Conservation (phyloP, 2,797 vertebrate genomes). For the Notolepis coatsorum region DNA sequence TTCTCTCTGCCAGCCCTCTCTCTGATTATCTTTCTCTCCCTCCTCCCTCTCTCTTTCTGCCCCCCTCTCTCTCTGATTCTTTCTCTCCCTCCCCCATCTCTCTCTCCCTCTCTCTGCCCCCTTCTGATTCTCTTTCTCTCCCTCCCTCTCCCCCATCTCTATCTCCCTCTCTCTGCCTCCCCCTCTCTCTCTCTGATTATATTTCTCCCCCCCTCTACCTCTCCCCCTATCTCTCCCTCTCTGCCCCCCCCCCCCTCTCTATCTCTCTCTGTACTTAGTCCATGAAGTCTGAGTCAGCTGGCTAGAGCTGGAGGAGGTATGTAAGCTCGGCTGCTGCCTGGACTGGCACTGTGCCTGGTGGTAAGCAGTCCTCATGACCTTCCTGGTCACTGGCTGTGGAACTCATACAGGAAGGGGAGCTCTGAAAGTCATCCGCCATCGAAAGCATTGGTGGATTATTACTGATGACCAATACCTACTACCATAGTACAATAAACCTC, state of each 20-base stretch:
- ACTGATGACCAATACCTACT: constrained; percentile 26
- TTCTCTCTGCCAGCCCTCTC: too few species aligned
- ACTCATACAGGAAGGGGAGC: constrained; percentile 55
- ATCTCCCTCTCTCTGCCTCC: constrained; percentile 6
- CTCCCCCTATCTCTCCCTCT: too few species aligned
- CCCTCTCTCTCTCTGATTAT: too few species aligned
- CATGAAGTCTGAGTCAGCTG: too few species aligned
- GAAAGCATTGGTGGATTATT: constrained; percentile 7
- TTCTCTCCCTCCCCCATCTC: too few species aligned
- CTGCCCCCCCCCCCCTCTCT: too few species aligned
- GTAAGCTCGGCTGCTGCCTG: constrained; percentile 25
- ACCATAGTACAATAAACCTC: constrained; percentile 9
- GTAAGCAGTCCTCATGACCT: constrained; percentile 28
- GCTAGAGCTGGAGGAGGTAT: constrained; percentile 41
- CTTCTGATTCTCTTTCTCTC: constrained; percentile 3
- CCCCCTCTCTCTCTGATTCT: constrained; percentile 18
- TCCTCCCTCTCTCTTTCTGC: too few species aligned
- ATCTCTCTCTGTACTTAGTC: constrained; percentile 23
- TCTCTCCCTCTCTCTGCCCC: constrained; percentile 44
- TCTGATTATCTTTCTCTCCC: too few species aligned
- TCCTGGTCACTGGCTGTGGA: constrained; percentile 44
- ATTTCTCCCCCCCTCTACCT: constrained; percentile 18
- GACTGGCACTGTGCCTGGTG: constrained; percentile 42
- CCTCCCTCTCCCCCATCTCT: constrained; percentile 2
- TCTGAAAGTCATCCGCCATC: constrained; percentile 34